Conservation (phyloP, 2,888 invertebrate genomes). For the Eutolmus rufibarbis region DNA sequence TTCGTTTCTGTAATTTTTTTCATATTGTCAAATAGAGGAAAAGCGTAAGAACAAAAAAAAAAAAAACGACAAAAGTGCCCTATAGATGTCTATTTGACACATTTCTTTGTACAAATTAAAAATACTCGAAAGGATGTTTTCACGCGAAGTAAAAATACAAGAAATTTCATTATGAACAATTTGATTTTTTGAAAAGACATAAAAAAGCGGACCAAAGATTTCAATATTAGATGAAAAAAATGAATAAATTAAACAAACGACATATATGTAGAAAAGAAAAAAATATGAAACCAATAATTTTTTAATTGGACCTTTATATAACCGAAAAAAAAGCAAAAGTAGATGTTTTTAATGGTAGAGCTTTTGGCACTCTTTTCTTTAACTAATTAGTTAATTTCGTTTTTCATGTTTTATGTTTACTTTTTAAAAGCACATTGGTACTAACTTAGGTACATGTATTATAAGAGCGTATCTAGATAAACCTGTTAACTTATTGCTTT, state of each 20-base stretch:
- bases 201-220: slow-evolving; percentile 28
- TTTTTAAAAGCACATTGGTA: not conserved
- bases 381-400: not conserved
- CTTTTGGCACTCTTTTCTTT: slow-evolving; percentile 36
- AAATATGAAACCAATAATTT: not conserved
- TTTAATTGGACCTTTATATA: slow-evolving; percentile 6
- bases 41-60: not conserved
- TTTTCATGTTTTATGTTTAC: not conserved
- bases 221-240: not conserved
- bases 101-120: slow-evolving; percentile 17
- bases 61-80: slow-evolving; percentile 18
- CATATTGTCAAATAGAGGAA: slow-evolving; percentile 16
- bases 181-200: not conserved
- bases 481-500: not conserved
- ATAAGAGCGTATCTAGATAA: not conserved
- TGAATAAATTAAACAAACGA: not conserved
- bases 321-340: slow-evolving; percentile 19
- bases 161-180: not conserved
- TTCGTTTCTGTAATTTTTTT: not conserved
- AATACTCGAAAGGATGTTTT: not conserved
- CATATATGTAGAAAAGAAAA: slow-evolving; percentile 1
- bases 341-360: slow-evolving; percentile 36
- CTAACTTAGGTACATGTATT: not conserved
- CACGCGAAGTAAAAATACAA: not conserved
- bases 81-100: slow-evolving; percentile 31